These are phyloP conservation scores for Ecliptopera silaceata DNA, from an alignment of 2,888 invertebrate species.

Conservation along the genomic window DNA sequence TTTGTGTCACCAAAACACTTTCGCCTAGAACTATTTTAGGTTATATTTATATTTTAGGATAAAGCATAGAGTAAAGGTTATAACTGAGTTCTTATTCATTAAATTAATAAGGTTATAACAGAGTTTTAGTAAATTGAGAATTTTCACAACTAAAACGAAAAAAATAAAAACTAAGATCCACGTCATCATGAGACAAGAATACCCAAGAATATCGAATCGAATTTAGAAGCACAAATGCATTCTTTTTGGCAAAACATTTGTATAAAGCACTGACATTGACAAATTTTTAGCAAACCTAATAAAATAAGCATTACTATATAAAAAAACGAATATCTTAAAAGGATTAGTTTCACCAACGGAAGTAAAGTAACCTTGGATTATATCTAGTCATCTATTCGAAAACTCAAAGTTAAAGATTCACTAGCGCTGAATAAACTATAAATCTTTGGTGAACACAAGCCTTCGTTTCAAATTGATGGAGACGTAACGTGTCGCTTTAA, in stretches of 20 bases:
- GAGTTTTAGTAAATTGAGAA: too few relatives aligned
- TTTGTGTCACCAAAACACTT: slow-evolving; percentile 53
- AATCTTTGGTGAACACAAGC: not conserved
- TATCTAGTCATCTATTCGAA: not conserved
- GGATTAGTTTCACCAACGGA: not conserved
- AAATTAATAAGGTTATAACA: too few relatives aligned
- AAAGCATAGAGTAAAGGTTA: too few relatives aligned
- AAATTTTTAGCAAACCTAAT: too few relatives aligned
- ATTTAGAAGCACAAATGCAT: too few relatives aligned
- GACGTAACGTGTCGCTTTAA: slow-evolving; percentile 43
- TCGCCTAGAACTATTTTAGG: slow-evolving; percentile 43
- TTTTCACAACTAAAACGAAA: too few relatives aligned
- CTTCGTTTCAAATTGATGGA: slow-evolving; percentile 30
- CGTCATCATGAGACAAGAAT: not conserved
- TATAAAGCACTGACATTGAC: slow-evolving; percentile 11
- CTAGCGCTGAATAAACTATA: not conserved
- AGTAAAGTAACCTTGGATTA: not conserved
- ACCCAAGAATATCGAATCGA: too few relatives aligned
- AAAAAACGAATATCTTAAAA: slow-evolving; percentile 35
- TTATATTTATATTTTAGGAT: too few relatives aligned
- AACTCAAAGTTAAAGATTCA: not conserved
- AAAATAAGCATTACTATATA: too few relatives aligned
- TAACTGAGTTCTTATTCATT: too few relatives aligned
- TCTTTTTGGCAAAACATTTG: too few relatives aligned
- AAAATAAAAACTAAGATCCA: not conserved